Evolutionary conservation across 2,888 invertebrate genomes (phyloP), one percentile per base, ranked within the genome.

Genomic region (Epinotia brunnichana): DNA sequence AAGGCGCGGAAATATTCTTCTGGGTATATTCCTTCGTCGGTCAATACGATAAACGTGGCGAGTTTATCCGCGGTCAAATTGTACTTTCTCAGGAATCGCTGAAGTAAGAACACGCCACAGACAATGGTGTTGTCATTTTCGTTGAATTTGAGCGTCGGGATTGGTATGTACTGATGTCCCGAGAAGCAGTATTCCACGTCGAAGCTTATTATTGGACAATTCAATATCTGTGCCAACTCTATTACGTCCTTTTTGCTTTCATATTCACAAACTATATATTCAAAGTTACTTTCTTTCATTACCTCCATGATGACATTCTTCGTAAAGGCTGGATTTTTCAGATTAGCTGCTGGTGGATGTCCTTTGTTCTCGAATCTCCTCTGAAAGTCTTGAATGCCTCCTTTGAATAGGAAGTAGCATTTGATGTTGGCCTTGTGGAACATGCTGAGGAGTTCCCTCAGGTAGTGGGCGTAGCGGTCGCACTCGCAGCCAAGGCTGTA

Each of bases 41-140:
- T 79, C 51, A 87, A 63, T 10, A 80, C 61, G 39, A 77, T 77
- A 44, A 86, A 85, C 15, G 82, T 78, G 0, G 81, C 79, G 3
- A 79, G 15, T 70, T 82, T 80, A 11, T 80, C 77, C 41, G 76
- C 69, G 0, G 76, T 81, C 5, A 86, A 29, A 0, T 69, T 67
- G 69, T 80, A 63, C 15, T 77, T 81, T 0, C 60, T 10, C 3
- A 81, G 69, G 44, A 74, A 74, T 3, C 21, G 15, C 4, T 29
- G 10, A 3, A 72, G 60, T 21, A 19, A 9, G 48, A 71, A 64
- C 39, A 63, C 41, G 1, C 41, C 17, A 35, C 74, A 71, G 11
- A 7, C 4, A 3, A 74, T 68, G 24, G 54, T 51, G 17, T 72
- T 64, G 29, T 64, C 54, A 4, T 0, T 41, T 51, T 24, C 51